Percentiles rank a stretch among this genome's conserved stretches.
Evolutionary conservation across 2,797 vertebrate species (phyloP).

Genomic region (Crypturellus tataupa): DNA sequence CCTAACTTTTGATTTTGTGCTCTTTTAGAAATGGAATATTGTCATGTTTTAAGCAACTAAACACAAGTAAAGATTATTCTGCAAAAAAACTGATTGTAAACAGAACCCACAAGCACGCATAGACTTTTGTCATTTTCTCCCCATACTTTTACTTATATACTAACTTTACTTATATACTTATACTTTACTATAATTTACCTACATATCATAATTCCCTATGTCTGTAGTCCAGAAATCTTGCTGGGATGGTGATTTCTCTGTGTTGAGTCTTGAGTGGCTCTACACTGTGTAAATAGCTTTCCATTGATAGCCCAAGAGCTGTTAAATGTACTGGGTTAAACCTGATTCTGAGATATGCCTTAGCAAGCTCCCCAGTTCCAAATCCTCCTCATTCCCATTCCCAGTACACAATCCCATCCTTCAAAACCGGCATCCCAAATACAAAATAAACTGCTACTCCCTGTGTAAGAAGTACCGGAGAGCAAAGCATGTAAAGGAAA

Average conservation of each 20-base stretch:
- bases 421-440: neutral
- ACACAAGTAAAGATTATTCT: neutral
- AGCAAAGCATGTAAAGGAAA: neutral
- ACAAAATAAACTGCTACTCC: neutral
- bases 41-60: neutral
- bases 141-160: no score
- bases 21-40: neutral
- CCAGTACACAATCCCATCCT: fast-evolving
- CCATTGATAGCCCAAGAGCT: neutral
- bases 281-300: neutral
- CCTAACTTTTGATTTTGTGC: neutral
- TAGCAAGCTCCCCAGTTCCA: neutral
- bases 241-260: neutral
- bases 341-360: neutral
- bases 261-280: neutral
- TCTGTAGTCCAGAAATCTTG: neutral
- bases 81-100: neutral
- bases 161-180: no score
- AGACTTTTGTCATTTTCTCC: neutral
- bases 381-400: neutral
- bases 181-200: neutral
- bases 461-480: neutral
- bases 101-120: neutral
- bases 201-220: neutral
- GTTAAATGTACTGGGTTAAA: neutral